These are phyloP conservation scores for Drosophila neotestacea DNA, from an alignment of 2,888 invertebrate genomes.

Conservation along the genomic window DNA sequence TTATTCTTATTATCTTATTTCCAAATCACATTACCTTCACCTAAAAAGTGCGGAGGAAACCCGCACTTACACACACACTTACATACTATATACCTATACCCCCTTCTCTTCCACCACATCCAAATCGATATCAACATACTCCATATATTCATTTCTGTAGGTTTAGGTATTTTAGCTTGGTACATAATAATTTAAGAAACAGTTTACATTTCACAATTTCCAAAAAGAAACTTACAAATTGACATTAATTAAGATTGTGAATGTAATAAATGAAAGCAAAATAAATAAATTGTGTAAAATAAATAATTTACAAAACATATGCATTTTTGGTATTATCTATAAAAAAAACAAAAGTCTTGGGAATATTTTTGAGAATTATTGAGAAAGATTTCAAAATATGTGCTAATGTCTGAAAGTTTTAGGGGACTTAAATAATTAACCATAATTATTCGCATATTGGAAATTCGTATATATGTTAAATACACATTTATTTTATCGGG, in stretches of 20 bases:
- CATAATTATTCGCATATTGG: too few species aligned
- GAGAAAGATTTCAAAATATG: too few species aligned
- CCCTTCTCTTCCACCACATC: background rate
- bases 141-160: constrained; percentile 72
- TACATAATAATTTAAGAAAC: constrained; percentile 66
- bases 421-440: too few species aligned
- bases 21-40: constrained; percentile 11
- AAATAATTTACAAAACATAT: constrained; percentile 39
- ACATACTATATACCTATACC: background rate
- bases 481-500: too few species aligned
- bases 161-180: constrained; percentile 75
- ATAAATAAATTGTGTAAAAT: constrained; percentile 37
- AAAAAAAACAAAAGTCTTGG: too few species aligned
- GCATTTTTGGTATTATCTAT: background rate
- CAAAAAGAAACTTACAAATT: constrained; percentile 24
- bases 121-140: constrained; percentile 33
- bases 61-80: constrained; percentile 6
- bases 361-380: too few species aligned
- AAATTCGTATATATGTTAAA: too few species aligned
- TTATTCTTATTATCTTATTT: constrained; percentile 29
- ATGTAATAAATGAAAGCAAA: constrained; percentile 26
- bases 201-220: constrained; percentile 25
- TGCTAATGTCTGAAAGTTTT: too few species aligned
- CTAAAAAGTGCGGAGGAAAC: background rate
- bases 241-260: constrained; percentile 28